Base-by-base conservation (phyloP, 2,113 vertebrate genomes). In the Cairina moschata region DNA sequence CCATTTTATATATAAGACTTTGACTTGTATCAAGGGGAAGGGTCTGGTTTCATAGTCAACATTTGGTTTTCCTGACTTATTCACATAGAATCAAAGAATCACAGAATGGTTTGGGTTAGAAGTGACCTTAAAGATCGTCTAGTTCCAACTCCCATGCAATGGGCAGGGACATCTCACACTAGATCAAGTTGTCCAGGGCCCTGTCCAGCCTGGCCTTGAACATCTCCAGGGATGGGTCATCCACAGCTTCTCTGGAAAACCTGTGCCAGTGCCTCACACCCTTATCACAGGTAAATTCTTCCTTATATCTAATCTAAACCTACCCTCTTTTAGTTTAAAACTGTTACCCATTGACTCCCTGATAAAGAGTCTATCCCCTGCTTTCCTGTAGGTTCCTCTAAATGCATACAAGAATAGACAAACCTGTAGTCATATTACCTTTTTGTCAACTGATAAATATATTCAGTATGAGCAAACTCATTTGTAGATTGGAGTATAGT, bases 391-490 rank as follows among this genome's bases (percentile, higher is more conserved):
- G 13, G 23, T 52, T 13, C 50, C 23, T 52, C 23, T 52, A 52
- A 26, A 25, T 52, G 23, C 50, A 52, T 25, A 52, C 11, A 50
- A 90, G 18, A 81, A 58, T 13, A 83, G 25, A 11, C 9, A 71
- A 77, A 9, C 21, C 93, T 77, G 50, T 6, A 54, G n/a, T 21
- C 44, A 75, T 20, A 21, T 2, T 36, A 69, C 12, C 16, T 80
- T 83, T 81, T 22, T 93, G 26, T 81, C 20, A 55, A 2, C n/a
- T 81, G 72, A 58, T 42, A 44, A 31, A 38, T 60, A 80, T 72
- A 78, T 78, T 84, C 40, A 88, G 94, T 83, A 78, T 60, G 60
- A 86, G 23, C 9, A 92, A 66, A 92, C 82, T 94, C 16, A 80
- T 95, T 76, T 90, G 26, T 66, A 94, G 32, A 66, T 79, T 87